Percentiles rank a stretch among this genome's conserved stretches.
Conservation (phyloP, 2,888 invertebrate genomes). For the Zhuqinia jingwanae region DNA sequence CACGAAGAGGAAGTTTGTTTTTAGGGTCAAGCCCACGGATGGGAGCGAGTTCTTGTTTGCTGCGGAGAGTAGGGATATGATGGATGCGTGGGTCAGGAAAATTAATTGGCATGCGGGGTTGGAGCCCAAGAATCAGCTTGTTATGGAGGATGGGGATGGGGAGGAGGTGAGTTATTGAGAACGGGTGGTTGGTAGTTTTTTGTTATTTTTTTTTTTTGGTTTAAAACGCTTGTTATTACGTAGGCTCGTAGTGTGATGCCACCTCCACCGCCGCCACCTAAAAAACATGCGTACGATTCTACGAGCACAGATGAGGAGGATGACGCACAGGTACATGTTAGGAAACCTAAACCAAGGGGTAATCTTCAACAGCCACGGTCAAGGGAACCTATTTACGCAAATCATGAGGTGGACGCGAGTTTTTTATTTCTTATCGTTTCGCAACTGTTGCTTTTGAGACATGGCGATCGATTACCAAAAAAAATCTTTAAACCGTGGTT, state of each 20-base stretch:
- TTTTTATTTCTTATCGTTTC: slow-evolving; percentile 19
- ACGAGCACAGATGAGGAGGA: slow-evolving; percentile 50
- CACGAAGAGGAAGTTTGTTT: slow-evolving; percentile 89
- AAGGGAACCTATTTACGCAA: slow-evolving; percentile 77
- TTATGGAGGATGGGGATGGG: slow-evolving; percentile 80
- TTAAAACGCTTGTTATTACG: not conserved
- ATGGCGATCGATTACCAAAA: not conserved
- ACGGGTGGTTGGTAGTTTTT: slow-evolving; percentile 1
- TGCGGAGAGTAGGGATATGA: slow-evolving; percentile 86
- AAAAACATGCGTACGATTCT: slow-evolving; percentile 6
- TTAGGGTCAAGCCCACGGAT: slow-evolving; percentile 91
- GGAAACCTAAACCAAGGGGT: slow-evolving; percentile 69
- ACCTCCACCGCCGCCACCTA: slow-evolving; percentile 32
- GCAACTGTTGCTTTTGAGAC: not conserved
- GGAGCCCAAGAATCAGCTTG: slow-evolving; percentile 93
- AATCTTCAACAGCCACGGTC: slow-evolving; percentile 76
- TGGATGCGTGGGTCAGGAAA: slow-evolving; percentile 95
- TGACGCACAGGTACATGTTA: not conserved
- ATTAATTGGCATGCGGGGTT: slow-evolving; percentile 90
- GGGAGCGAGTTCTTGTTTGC: slow-evolving; percentile 96
- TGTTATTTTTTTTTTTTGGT: slow-evolving; percentile 22
- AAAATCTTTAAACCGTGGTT: not conserved
- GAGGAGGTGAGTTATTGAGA: not conserved
- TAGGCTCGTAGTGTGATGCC: slow-evolving; percentile 21
- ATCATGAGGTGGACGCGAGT: slow-evolving; percentile 70